phyloP scores from a whole-genome alignment of 2,113 vertebrate genomes.

The Heterotis niloticus region DNA sequence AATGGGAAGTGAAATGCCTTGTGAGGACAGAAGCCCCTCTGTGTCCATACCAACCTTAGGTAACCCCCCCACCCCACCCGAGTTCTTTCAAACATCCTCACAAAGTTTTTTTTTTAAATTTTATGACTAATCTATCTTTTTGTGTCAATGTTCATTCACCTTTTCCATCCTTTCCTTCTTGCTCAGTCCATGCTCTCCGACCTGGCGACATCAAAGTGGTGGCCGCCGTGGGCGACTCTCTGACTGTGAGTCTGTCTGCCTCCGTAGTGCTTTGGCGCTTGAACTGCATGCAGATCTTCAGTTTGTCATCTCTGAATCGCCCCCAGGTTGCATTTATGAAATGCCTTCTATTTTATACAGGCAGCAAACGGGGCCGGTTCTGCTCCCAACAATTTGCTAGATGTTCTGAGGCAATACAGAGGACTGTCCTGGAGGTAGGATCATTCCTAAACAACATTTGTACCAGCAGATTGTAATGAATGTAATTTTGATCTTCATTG shows the following conservation, averaged over 20 bases:
- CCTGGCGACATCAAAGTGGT: slow-evolving; percentile 80
- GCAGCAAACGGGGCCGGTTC: slow-evolving; percentile 79
- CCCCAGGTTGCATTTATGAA: no score
- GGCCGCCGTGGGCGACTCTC: slow-evolving; percentile 83
- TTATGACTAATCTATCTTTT: background rate
- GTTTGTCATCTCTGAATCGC: background rate
- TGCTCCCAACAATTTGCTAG: slow-evolving; percentile 51
- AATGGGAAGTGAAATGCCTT: slow-evolving; percentile 68
- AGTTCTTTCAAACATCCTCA: background rate
- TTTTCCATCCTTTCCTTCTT: slow-evolving; percentile 24
- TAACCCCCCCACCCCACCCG: slow-evolving; percentile 42
- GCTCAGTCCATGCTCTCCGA: slow-evolving; percentile 76
- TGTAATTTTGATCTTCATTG: background rate
- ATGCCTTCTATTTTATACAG: slow-evolving; percentile 53
- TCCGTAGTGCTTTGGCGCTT: background rate
- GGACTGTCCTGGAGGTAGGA: slow-evolving; percentile 85
- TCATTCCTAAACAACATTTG: background rate
- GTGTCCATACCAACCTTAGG: slow-evolving; percentile 67
- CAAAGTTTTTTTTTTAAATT: background rate
- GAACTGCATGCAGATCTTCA: background rate
- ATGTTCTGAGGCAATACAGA: slow-evolving; percentile 72
- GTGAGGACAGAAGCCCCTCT: slow-evolving; percentile 67
- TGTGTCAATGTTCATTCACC: background rate
- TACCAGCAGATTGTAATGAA: background rate
- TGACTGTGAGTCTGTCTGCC: slow-evolving; percentile 71